Conservation (phyloP, 2,888 invertebrate species). For the Erpobdella octoculata region DNA sequence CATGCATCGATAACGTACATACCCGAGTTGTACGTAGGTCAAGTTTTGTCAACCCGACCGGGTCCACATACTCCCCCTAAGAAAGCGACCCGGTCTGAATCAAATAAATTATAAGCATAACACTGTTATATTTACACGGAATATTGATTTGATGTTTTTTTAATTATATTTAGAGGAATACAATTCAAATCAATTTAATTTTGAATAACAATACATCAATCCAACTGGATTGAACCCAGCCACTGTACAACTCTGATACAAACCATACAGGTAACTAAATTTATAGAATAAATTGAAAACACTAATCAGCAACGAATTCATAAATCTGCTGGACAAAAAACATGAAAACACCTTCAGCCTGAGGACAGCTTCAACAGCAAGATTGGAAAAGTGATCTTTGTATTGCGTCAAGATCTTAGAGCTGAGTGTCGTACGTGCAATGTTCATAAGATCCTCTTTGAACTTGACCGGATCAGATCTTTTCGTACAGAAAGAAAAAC, state of each 20-base stretch:
- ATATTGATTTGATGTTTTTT: no score
- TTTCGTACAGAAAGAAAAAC: no score
- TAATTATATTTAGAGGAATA: not conserved
- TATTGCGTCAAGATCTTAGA: slow-evolving; percentile 96
- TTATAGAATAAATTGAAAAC: not conserved
- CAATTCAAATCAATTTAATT: not conserved
- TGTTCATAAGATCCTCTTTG: slow-evolving; percentile 81
- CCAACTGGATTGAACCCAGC: no score
- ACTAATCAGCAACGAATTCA: not conserved
- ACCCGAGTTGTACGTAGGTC: no score
- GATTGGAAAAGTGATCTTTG: slow-evolving; percentile 86
- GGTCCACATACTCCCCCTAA: no score
- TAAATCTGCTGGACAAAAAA: not conserved
- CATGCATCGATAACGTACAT: no score
- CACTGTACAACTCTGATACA: no score
- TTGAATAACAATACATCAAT: not conserved
- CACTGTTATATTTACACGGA: not conserved
- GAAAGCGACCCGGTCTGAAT: no score
- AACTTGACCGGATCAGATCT: slow-evolving; percentile 69
- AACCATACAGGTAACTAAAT: not conserved
- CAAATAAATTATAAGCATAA: no score
- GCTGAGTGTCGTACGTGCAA: slow-evolving; percentile 91
- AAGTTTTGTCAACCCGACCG: no score
- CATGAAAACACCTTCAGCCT: slow-evolving; percentile 64
- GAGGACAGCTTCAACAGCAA: slow-evolving; percentile 89